Evolutionary conservation across 1,140 invertebrate genomes (phyloP), one percentile per base, ranked within the genome.

Genomic region (Lepidotrigona ventralis): DNA sequence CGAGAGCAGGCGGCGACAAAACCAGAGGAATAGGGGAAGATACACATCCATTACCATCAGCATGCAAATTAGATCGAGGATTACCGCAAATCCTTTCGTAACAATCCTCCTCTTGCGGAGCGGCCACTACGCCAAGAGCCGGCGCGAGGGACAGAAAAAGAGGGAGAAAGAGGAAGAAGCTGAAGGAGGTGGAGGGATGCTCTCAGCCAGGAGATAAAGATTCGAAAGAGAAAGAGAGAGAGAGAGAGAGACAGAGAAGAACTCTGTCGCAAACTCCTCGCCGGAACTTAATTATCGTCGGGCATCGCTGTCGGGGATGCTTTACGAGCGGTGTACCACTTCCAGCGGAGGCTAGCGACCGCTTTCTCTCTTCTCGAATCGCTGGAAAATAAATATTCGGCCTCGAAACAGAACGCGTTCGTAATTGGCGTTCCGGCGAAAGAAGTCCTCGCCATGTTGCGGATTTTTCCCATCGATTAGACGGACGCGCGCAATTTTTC

Each of bases 61-160:
- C 92, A 94, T 93, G 93, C 92, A 94, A 94, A 94, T 94, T 93
- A 93, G 92, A 93, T 92, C 91, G 91, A 90, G 92, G 93, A 94
- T 94, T 93, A 94, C 92, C 91, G 92, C 92, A 93, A 94, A 93
- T 93, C 93, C 93, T 94, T 93, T 93, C 93, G 93, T 94, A 93
- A 93, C 92, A 93, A 92, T 93, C 90, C 91, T 82, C 85, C 91
- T 81, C 84, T 15, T 51, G 81, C 83, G 84, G 87, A 85, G 76
- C 79, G 69, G 51, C 80, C 86, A 26, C 75, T 46, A 70, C 19
- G 68, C 70, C 46, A 63, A 76, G 79, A 75, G 76, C 79, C 39
- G 39, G 84, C 56, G 86, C 15, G 63, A 33, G 85, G 84, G 84
- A 84, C 81, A 83, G 82, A 89, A 88, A 89, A 89, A 89, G 83